Conservation (phyloP, 2,113 vertebrate species). For the Archocentrus centrarchus region DNA sequence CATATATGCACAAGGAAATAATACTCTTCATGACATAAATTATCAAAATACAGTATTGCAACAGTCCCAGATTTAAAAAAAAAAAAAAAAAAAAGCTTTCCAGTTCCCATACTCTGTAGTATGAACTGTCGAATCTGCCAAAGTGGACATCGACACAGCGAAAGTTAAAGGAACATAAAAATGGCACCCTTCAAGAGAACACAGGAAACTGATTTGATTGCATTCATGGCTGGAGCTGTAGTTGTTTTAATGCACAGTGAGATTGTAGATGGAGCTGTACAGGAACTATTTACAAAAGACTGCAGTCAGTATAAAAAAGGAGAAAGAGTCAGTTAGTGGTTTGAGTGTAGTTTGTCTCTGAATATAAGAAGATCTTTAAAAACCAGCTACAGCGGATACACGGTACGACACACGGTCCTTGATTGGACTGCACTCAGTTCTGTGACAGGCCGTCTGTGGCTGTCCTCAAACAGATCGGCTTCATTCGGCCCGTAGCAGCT, state of each 20-base stretch:
- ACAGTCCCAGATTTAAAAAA: constrained; percentile 87
- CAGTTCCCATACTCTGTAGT: constrained; percentile 83
- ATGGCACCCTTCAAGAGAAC: constrained; percentile 44
- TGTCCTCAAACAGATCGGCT: constrained; percentile 5
- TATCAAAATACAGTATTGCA: constrained; percentile 93
- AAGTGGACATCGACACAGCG: constrained; percentile 61
- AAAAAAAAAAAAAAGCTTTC: constrained; percentile 81
- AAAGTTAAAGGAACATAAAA: constrained; percentile 22
- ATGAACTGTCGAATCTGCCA: constrained; percentile 69
- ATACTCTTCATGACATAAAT: constrained; percentile 79
- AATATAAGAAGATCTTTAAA: constrained; percentile 36
- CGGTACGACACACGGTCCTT: neutral
- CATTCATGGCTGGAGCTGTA: constrained; percentile 29
- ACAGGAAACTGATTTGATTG: constrained; percentile 17
- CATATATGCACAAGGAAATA: constrained; percentile 88
- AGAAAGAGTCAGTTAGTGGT: constrained; percentile 34
- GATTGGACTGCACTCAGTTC: neutral
- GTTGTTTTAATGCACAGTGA: constrained; percentile 52
- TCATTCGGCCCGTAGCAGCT: constrained; percentile 56
- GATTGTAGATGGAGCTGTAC: constrained; percentile 47
- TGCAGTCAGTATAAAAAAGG: constrained; percentile 53
- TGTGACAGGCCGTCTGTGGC: neutral
- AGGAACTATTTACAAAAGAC: constrained; percentile 63
- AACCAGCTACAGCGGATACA: constrained; percentile 57
- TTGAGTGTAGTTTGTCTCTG: constrained; percentile 42